A percentile compares a stretch with the other conserved stretches of the same genome.
Evolutionary conservation across 2,113 vertebrate genomes (phyloP).

Genomic region (Hippocampus mohnikei): DNA sequence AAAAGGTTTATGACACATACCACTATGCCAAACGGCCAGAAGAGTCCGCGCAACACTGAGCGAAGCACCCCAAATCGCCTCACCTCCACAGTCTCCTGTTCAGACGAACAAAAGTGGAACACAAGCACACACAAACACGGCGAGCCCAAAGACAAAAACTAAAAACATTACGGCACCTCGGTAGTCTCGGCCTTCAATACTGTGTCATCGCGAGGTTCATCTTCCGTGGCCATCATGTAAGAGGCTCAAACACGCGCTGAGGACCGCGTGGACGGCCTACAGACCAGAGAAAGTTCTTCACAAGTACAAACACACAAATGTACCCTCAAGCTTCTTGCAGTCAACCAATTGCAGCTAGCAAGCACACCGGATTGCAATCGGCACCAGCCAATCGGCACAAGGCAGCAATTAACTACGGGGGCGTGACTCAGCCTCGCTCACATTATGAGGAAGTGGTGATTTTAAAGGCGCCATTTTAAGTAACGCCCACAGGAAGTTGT

Average conservation of each 20-base stretch:
- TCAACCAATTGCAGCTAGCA: conserved; percentile 47
- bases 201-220: conserved; percentile 11
- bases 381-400: conserved; percentile 27
- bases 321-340: not conserved
- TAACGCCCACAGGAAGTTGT: no score
- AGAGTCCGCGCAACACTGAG: conserved; percentile 52
- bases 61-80: conserved; percentile 44
- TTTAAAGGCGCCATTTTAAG: not conserved
- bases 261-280: not conserved
- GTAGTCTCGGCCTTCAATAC: conserved; percentile 14
- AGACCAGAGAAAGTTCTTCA: not conserved
- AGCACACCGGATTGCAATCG: conserved; percentile 38
- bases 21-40: conserved; percentile 69
- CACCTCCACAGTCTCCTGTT: conserved; percentile 43
- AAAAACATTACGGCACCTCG: conserved; percentile 24
- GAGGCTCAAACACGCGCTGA: conserved; percentile 4
- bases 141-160: no score
- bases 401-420: conserved; percentile 44
- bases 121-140: not conserved
- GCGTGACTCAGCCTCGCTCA: not conserved
- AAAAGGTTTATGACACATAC: conserved; percentile 40
- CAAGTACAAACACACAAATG: conserved; percentile 8
- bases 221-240: conserved; percentile 44
- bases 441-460: not conserved
- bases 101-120: not conserved